These are phyloP conservation scores for Sciaenops ocellatus DNA, from an alignment of 2,797 vertebrate genomes.

Conservation along the genomic window DNA sequence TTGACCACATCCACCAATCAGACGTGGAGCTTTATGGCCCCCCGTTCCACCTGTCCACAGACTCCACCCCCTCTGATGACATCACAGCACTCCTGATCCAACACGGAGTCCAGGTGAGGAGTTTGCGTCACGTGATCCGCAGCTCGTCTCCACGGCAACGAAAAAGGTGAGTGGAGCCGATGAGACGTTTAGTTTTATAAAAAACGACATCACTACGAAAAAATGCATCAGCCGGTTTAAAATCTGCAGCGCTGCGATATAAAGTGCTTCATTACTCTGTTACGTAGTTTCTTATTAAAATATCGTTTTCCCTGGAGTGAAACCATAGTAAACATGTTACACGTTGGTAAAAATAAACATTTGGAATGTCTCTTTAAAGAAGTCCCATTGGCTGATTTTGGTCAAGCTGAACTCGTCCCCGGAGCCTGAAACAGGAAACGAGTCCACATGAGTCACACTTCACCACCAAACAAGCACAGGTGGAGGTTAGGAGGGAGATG, in stretches of 20 bases:
- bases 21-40: conserved; percentile 11
- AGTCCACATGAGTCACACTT: conserved; percentile 13
- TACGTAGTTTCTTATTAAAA: conserved; percentile 90
- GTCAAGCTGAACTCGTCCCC: conserved; percentile 98
- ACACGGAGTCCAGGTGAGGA: conserved; percentile 43
- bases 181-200: conserved; percentile 80
- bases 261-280: conserved; percentile 90
- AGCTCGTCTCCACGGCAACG: conserved; percentile 31
- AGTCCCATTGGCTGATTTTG: conserved; percentile 92
- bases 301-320: conserved; percentile 89
- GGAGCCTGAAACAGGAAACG: conserved; percentile 89
- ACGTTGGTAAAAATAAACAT: conserved; percentile 91
- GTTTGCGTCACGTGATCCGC: not conserved
- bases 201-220: conserved; percentile 89
- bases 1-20: conserved; percentile 25
- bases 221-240: conserved; percentile 87
- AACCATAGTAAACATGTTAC: conserved; percentile 91
- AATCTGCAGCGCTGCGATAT: conserved; percentile 88
- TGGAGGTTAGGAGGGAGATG: conserved; percentile 6
- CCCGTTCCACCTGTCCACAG: conserved; percentile 15
- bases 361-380: conserved; percentile 95
- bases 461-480: conserved; percentile 3
- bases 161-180: conserved; percentile 64
- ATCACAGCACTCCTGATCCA: conserved; percentile 31
- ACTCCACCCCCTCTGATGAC: conserved; percentile 44